Evolutionary conservation across 2,113 vertebrate genomes (phyloP).

Genomic region (Opisthocomus hoazin): DNA sequence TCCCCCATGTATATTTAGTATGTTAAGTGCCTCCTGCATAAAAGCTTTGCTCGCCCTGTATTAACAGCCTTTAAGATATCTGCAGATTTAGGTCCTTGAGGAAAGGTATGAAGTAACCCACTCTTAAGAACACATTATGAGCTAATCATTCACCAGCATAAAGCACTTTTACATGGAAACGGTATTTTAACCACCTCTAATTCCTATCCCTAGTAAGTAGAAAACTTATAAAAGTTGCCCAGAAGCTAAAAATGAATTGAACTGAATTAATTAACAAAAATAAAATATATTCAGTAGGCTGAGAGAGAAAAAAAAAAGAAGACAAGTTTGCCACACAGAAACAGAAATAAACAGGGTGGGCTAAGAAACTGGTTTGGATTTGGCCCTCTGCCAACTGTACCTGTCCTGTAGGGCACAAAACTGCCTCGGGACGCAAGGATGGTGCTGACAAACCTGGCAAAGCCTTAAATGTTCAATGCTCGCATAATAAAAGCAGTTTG

Average conservation of each 20-base stretch:
- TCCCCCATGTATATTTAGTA: not conserved
- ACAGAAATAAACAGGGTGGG: not conserved
- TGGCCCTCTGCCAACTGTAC: not conserved
- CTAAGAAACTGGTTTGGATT: not conserved
- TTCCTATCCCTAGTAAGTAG: not conserved
- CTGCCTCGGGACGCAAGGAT: not conserved
- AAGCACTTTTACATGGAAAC: not conserved
- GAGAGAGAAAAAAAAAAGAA: not conserved
- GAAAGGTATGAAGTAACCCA: not conserved
- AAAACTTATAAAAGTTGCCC: not conserved
- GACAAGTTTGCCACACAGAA: not conserved
- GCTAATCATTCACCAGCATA: not conserved
- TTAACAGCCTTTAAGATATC: not conserved
- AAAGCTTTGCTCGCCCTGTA: not conserved
- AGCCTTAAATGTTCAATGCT: not conserved
- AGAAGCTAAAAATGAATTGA: not conserved
- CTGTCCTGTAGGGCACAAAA: not conserved
- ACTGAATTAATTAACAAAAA: not conserved
- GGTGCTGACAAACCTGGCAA: not conserved
- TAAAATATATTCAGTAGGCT: not conserved
- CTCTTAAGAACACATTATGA: not conserved
- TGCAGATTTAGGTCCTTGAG: not conserved
- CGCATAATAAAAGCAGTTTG: not conserved
- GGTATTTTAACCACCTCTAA: not conserved
- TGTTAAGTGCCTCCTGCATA: not conserved